These are phyloP conservation scores for Drosophila cognata DNA, from an alignment of 2,888 invertebrate genomes.

Conservation along the genomic window DNA sequence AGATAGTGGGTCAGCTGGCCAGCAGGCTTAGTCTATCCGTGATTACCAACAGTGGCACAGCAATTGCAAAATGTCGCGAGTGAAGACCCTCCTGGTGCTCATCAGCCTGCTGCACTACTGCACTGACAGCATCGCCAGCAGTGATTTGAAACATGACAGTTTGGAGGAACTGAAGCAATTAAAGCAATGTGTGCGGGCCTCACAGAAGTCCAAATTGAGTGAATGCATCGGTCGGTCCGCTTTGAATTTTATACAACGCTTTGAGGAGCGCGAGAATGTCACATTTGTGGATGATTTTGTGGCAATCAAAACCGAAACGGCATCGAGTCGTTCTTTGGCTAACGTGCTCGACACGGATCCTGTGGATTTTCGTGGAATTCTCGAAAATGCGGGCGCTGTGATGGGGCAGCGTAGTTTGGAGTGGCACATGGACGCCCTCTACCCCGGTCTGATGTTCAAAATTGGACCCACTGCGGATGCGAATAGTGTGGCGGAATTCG, in stretches of 20 bases:
- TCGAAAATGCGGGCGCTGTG: slow-evolving; percentile 89
- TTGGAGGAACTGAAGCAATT: slow-evolving; percentile 70
- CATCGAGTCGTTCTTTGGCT: slow-evolving; percentile 88
- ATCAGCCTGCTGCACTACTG: slow-evolving; percentile 33
- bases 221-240: slow-evolving; percentile 91
- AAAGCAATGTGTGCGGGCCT: slow-evolving; percentile 85
- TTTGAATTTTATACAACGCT: slow-evolving; percentile 88
- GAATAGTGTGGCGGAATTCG: slow-evolving; percentile 91
- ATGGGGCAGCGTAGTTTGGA: slow-evolving; percentile 90
- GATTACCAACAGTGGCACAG: slow-evolving; percentile 1
- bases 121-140: slow-evolving; percentile 28
- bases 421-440: slow-evolving; percentile 90
- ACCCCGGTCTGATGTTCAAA: slow-evolving; percentile 91
- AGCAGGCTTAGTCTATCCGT: slow-evolving; percentile 66
- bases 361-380: slow-evolving; percentile 89
- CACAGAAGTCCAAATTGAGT: slow-evolving; percentile 85
- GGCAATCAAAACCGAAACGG: slow-evolving; percentile 87
- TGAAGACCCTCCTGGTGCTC: slow-evolving; percentile 31
- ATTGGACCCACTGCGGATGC: slow-evolving; percentile 90
- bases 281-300: slow-evolving; percentile 88
- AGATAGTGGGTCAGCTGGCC: slow-evolving; percentile 57
- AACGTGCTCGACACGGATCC: slow-evolving; percentile 91
- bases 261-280: slow-evolving; percentile 89
- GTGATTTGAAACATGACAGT: slow-evolving; percentile 54
- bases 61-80: slow-evolving; percentile 41